Evolutionary conservation across 2,888 invertebrate genomes (phyloP).

Genomic region (Meganola albula): DNA sequence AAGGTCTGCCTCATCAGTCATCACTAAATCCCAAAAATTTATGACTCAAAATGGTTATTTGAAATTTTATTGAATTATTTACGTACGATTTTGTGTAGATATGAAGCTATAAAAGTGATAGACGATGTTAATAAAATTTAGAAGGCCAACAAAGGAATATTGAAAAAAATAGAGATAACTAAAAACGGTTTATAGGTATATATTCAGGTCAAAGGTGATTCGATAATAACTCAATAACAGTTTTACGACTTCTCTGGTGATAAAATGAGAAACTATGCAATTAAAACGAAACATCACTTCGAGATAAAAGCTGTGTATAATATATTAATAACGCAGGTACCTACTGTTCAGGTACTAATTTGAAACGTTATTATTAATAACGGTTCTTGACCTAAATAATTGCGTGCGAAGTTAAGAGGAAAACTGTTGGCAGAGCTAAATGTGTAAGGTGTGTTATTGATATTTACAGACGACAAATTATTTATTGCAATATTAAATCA

Average conservation of each 20-base stretch:
- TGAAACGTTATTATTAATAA: constrained; percentile 15
- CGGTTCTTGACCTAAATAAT: constrained; percentile 20
- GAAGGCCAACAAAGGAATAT: no score
- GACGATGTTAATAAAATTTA: no score
- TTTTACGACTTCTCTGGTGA: constrained; percentile 35
- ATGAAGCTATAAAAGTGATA: no score
- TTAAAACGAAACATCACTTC: constrained; percentile 18
- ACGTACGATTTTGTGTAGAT: no score
- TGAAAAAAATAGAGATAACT: no score
- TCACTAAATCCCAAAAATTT: no score
- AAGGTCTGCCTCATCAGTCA: no score
- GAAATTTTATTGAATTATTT: no score
- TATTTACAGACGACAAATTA: no score
- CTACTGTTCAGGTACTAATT: constrained; percentile 5
- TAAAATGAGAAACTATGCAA: constrained; percentile 33
- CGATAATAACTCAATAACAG: constrained; percentile 46
- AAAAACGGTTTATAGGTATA: constrained; percentile 18
- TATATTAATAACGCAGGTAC: constrained; percentile 3
- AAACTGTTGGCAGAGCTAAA: constrained; percentile 7
- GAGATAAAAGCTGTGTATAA: constrained; percentile 3
- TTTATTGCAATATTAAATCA: no score
- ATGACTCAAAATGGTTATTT: no score
- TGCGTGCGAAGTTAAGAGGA: constrained; percentile 21
- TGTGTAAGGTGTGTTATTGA: no score
- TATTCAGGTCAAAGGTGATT: constrained; percentile 40